phyloP scores from a whole-genome alignment of 2,797 vertebrate species.

The Antrozous pallidus region DNA sequence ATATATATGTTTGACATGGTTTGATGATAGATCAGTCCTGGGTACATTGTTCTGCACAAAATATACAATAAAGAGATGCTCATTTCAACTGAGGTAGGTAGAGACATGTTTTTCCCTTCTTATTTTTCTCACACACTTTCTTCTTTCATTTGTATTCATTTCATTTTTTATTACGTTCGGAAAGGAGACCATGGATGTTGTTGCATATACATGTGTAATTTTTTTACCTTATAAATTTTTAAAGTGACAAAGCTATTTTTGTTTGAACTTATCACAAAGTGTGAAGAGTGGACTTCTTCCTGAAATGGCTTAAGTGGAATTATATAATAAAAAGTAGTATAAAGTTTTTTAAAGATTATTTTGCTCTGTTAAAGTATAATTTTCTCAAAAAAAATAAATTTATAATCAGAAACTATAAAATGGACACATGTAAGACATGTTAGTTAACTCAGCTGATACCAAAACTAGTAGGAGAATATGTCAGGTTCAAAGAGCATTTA shows the following conservation, averaged over 20 bases:
- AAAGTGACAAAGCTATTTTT: neutral
- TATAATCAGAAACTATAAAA: neutral
- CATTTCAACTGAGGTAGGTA: neutral
- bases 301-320: neutral
- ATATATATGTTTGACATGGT: neutral
- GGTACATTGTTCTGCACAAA: neutral
- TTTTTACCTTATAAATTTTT: neutral
- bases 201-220: neutral
- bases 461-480: neutral
- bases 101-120: neutral
- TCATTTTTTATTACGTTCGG: neutral
- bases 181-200: neutral
- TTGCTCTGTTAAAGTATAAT: neutral
- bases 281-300: neutral
- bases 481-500: neutral
- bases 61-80: neutral
- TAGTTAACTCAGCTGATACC: neutral
- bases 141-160: neutral
- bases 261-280: neutral
- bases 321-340: conserved; percentile 1
- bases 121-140: neutral
- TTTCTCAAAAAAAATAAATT: neutral
- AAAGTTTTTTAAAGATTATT: neutral
- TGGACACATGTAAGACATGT: neutral
- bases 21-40: neutral